Evolutionary conservation across 2,113 vertebrate species (phyloP).

Genomic region (Suncus etruscus): DNA sequence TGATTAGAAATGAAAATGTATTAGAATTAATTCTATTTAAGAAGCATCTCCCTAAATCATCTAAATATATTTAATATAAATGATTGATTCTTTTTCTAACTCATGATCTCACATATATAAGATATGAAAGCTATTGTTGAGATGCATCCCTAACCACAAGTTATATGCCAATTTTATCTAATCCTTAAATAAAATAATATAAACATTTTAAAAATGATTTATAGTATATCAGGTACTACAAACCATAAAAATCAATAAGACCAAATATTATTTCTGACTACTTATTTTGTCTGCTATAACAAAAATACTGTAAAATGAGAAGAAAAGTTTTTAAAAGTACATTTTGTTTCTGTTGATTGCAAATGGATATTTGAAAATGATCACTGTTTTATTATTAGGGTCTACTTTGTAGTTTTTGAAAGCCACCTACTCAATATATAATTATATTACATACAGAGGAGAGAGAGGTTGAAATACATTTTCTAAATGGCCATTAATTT

Average conservation of each 20-base stretch:
- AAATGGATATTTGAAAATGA: not conserved
- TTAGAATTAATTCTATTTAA: not conserved
- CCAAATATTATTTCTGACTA: not conserved
- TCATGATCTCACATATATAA: too few species aligned
- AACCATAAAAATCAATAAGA: slow-evolving; percentile 6
- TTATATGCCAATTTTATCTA: not conserved
- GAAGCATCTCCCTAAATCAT: not conserved
- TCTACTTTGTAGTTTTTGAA: not conserved
- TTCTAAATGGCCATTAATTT: not conserved
- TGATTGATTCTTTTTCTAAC: too few species aligned
- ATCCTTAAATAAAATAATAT: slow-evolving; percentile 1
- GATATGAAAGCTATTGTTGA: too few species aligned
- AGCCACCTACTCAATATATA: not conserved
- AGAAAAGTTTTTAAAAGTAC: not conserved
- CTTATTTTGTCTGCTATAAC: not conserved
- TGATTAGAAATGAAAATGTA: not conserved
- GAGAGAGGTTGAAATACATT: too few species aligned
- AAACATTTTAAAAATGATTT: not conserved
- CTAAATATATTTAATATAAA: not conserved
- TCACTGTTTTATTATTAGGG: not conserved
- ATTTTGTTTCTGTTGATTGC: not conserved
- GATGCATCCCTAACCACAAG: too few species aligned
- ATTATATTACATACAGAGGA: too few species aligned
- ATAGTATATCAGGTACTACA: not conserved
- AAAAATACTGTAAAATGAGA: not conserved